These are phyloP conservation scores for Aphelocoma californica DNA, from an alignment of 2,797 vertebrate genomes.

Conservation along the genomic window DNA sequence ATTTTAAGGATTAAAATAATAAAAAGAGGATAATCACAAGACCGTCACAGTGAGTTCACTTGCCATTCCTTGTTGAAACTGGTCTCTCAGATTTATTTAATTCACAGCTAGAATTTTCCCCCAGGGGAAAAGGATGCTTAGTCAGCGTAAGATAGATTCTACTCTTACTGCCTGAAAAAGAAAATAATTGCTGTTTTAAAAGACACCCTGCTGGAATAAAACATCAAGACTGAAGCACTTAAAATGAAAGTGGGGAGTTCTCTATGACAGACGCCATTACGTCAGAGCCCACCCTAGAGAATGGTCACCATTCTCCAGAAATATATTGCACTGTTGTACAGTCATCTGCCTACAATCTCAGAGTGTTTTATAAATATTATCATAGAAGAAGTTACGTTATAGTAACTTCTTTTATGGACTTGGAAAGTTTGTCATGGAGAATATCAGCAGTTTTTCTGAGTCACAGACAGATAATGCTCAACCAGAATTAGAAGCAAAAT, in stretches of 20 bases:
- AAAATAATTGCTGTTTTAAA: background rate
- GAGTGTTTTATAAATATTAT: slow-evolving; percentile 1
- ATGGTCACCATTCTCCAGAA: background rate
- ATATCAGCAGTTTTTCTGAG: background rate
- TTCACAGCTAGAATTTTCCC: background rate
- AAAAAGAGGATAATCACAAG: background rate
- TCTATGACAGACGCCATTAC: background rate
- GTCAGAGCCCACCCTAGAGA: background rate
- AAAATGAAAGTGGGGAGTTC: background rate
- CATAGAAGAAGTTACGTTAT: background rate
- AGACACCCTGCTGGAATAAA: background rate
- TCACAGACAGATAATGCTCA: background rate
- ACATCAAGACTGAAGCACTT: background rate
- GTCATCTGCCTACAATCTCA: background rate
- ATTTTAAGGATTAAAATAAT: background rate
- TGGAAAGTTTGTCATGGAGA: slow-evolving; percentile 1
- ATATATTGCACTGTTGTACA: background rate
- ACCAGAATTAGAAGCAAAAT: background rate
- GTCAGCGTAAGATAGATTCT: background rate
- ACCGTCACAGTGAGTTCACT: background rate
- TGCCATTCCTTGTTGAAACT: background rate
- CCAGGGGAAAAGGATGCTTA: background rate
- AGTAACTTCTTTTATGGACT: background rate
- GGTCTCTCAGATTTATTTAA: background rate
- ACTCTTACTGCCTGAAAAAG: background rate